Evolutionary conservation across 1,140 invertebrate species (phyloP).

Genomic region (Anagrus nilaparvatae): DNA sequence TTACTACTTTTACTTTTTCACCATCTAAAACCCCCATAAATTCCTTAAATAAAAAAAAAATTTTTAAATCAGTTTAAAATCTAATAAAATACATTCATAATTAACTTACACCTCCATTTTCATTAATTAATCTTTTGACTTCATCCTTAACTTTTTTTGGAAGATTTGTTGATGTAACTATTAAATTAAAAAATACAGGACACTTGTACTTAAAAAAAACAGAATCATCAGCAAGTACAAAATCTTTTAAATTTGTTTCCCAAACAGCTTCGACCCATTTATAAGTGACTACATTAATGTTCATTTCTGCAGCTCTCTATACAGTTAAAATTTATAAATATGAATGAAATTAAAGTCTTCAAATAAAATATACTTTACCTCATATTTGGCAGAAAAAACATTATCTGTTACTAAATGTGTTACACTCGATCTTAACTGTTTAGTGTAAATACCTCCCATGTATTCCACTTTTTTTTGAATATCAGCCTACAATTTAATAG

Average conservation of each 20-base stretch:
- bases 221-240: slow-evolving; percentile 50
- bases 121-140: slow-evolving; percentile 59
- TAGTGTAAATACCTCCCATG: slow-evolving; percentile 74
- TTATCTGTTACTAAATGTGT: slow-evolving; percentile 76
- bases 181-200: slow-evolving; percentile 70
- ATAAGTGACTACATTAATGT: slow-evolving; percentile 64
- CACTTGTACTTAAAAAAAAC: slow-evolving; percentile 57
- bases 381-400: slow-evolving; percentile 62
- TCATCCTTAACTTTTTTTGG: slow-evolving; percentile 53
- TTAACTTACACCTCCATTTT: slow-evolving; percentile 58
- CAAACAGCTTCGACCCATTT: slow-evolving; percentile 74
- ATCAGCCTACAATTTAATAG: too few species aligned
- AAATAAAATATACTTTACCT: slow-evolving; percentile 40
- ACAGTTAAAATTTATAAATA: slow-evolving; percentile 14
- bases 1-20: slow-evolving; percentile 32
- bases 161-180: slow-evolving; percentile 71
- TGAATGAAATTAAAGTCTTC: slow-evolving; percentile 9
- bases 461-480: slow-evolving; percentile 60
- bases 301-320: slow-evolving; percentile 60
- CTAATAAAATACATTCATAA: slow-evolving; percentile 4
- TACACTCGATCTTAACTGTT: slow-evolving; percentile 56
- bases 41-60: slow-evolving; percentile 21
- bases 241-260: slow-evolving; percentile 53
- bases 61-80: slow-evolving; percentile 3
- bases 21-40: slow-evolving; percentile 33